A percentile compares a stretch with the other conserved stretches of the same genome.
Conservation (phyloP, 1,140 invertebrate genomes). For the Steinernema feltiae region DNA sequence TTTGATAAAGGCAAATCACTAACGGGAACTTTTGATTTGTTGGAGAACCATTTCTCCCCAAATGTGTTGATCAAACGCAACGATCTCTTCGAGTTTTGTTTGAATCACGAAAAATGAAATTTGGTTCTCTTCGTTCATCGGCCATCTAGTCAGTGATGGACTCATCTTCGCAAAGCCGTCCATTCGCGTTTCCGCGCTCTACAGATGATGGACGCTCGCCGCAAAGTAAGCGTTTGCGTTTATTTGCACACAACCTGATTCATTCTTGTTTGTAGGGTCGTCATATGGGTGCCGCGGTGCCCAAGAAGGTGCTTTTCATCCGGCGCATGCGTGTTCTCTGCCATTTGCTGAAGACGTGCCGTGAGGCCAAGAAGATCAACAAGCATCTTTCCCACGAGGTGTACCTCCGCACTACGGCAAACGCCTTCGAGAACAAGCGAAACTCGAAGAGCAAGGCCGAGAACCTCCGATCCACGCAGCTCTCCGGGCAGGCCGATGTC, state of each 20-base stretch:
- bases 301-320: conserved; percentile 95
- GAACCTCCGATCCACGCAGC: conserved; percentile 90
- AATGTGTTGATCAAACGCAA: too few relatives aligned
- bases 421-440: conserved; percentile 98
- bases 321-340: conserved; percentile 91
- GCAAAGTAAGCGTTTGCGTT: conserved; percentile 47
- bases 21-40: too few relatives aligned
- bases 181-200: conserved; percentile 92
- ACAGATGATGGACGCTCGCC: conserved; percentile 83
- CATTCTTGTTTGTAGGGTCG: conserved; percentile 73
- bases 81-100: too few relatives aligned
- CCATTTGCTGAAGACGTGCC: conserved; percentile 87
- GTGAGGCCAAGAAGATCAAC: conserved; percentile 97
- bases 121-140: too few relatives aligned
- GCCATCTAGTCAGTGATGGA: conserved; percentile 98
- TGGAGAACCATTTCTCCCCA: too few relatives aligned
- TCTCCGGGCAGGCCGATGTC: conserved; percentile 93
- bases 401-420: conserved; percentile 98
- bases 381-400: conserved; percentile 88
- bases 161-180: conserved; percentile 97
- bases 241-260: not conserved
- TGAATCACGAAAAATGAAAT: too few relatives aligned
- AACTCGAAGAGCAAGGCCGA: conserved; percentile 99
- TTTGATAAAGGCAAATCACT: too few relatives aligned
- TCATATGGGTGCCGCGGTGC: conserved; percentile 98